Percentiles rank a stretch among this genome's conserved stretches.
These are phyloP conservation scores for Ia io DNA, from an alignment of 2,113 vertebrate genomes.

Conservation along the genomic window DNA sequence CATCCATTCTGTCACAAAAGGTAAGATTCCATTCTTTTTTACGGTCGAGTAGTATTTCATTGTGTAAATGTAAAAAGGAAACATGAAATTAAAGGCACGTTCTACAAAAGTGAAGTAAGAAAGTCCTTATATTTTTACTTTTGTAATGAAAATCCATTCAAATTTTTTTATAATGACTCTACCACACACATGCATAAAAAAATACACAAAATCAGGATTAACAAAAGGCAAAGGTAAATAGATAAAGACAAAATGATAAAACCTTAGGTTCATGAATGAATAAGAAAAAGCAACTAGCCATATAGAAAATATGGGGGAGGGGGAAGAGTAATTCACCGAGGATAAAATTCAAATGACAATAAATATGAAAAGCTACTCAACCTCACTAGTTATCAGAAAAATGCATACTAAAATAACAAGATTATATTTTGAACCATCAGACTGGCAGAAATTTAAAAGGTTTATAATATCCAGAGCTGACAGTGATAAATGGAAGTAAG, in stretches of 20 bases:
- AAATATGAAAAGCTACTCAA: not conserved
- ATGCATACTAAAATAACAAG: not conserved
- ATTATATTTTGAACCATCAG: not conserved
- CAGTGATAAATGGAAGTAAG: slow-evolving; percentile 49
- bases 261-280: not conserved
- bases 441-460: slow-evolving; percentile 27
- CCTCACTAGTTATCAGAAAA: slow-evolving; percentile 18
- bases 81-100: not conserved
- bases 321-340: not conserved
- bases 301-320: not conserved
- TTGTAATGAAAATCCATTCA: not conserved
- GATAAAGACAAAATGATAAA: not conserved
- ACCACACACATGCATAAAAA: not conserved
- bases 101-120: not conserved
- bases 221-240: not conserved
- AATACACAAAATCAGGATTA: not conserved
- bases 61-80: not conserved
- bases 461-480: not conserved
- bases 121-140: not conserved
- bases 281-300: not conserved
- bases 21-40: not conserved
- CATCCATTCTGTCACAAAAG: not conserved
- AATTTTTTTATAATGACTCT: not conserved
- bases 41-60: not conserved
- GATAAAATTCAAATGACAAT: not conserved